phyloP scores from a whole-genome alignment of 2,797 vertebrate species.

The Chloroceryle amazona region DNA sequence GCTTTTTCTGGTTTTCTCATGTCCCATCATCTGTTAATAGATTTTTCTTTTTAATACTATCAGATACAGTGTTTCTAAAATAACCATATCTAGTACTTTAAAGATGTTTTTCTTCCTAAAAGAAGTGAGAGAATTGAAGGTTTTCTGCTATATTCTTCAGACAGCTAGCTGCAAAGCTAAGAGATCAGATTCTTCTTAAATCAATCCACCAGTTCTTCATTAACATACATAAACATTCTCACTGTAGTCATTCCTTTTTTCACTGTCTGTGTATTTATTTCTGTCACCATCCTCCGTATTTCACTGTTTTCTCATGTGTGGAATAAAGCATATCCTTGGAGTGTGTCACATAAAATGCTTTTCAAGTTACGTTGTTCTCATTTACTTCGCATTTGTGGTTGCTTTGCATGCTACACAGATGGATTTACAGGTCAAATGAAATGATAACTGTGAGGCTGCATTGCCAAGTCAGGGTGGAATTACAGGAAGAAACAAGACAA shows the following conservation, averaged over 20 bases:
- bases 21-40: neutral
- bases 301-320: neutral
- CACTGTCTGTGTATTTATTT: neutral
- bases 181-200: neutral
- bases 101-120: neutral
- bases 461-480: constrained; percentile 18
- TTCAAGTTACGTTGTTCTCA: neutral
- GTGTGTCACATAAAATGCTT: neutral
- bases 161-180: neutral
- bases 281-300: neutral
- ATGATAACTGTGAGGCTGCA: neutral
- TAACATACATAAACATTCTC: constrained; percentile 4
- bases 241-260: neutral
- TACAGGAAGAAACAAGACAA: constrained; percentile 15
- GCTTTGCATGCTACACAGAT: constrained; percentile 3
- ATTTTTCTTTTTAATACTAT: neutral
- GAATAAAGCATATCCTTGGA: neutral
- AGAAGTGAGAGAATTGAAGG: neutral
- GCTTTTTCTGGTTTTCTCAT: neutral
- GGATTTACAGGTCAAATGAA: constrained; percentile 31
- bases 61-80: neutral
- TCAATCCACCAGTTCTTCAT: neutral
- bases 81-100: neutral
- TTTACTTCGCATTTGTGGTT: neutral
- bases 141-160: neutral